Conservation (phyloP, 2,797 vertebrate species). For the Limnodromus scolopaceus region DNA sequence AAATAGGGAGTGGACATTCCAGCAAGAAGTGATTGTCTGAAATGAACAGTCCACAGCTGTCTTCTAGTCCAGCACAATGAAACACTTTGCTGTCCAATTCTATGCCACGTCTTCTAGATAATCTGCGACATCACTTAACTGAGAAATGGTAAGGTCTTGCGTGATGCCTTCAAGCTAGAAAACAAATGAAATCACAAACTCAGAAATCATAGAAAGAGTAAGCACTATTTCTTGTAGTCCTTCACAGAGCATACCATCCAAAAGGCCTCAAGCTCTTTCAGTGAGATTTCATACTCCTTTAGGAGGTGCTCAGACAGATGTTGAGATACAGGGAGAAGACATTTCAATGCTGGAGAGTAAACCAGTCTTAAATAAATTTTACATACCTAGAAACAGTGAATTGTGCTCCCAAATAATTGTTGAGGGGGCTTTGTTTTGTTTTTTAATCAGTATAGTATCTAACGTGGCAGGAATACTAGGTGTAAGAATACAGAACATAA, state of each 20-base stretch:
- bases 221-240: background rate
- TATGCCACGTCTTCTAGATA: constrained; percentile 92
- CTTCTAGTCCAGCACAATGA: background rate
- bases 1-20: constrained; percentile 62
- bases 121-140: constrained; percentile 87
- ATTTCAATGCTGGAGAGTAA: background rate
- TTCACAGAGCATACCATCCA: background rate
- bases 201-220: background rate
- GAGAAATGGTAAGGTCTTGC: constrained; percentile 89
- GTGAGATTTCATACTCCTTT: background rate
- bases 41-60: constrained; percentile 19
- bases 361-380: background rate
- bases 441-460: background rate
- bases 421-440: background rate
- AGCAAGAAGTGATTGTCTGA: constrained; percentile 72
- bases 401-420: background rate
- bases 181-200: constrained; percentile 17
- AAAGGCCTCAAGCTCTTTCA: background rate
- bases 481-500: background rate
- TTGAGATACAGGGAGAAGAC: background rate
- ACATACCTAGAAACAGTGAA: background rate
- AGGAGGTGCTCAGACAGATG: background rate
- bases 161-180: constrained; percentile 88
- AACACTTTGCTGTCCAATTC: constrained; percentile 17
- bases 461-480: background rate